Percentiles rank a stretch among this genome's conserved stretches.
Evolutionary conservation across 23 tunicate species (phyloP).

Genomic region (Diplosoma virens): DNA sequence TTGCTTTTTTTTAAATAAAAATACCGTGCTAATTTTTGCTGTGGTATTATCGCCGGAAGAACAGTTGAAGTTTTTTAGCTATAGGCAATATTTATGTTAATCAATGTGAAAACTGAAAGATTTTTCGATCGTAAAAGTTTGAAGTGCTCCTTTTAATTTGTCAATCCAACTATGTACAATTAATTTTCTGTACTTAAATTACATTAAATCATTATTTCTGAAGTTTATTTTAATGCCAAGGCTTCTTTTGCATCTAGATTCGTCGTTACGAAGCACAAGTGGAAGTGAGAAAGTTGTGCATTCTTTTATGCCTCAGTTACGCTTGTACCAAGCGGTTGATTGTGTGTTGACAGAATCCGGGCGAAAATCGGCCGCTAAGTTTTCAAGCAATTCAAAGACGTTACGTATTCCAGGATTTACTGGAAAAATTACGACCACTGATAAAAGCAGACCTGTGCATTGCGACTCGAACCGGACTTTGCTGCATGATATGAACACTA

Average conservation of each 20-base stretch:
- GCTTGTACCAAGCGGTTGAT: constrained; percentile 27
- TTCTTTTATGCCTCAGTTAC: background rate
- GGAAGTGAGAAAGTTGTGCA: background rate
- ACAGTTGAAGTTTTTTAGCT: too few relatives aligned
- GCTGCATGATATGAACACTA: constrained; percentile 39
- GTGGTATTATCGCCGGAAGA: too few relatives aligned
- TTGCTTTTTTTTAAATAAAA: too few relatives aligned
- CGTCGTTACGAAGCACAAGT: constrained; percentile 3
- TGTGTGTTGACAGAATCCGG: constrained; percentile 5
- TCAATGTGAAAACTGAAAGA: too few relatives aligned
- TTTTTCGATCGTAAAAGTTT: too few relatives aligned
- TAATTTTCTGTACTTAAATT: too few relatives aligned
- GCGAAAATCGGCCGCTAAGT: constrained; percentile 13
- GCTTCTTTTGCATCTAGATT: background rate
- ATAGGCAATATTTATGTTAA: too few relatives aligned
- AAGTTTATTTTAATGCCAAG: too few relatives aligned
- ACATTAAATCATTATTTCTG: too few relatives aligned
- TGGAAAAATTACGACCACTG: constrained; percentile 1
- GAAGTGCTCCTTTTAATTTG: too few relatives aligned
- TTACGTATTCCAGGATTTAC: constrained; percentile 38
- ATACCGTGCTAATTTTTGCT: too few relatives aligned
- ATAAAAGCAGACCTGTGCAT: background rate
- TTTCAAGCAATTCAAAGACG: background rate
- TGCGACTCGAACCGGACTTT: background rate
- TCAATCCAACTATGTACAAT: too few relatives aligned